Conservation (phyloP, 1,140 invertebrate genomes). For the Calycopis cecrops region DNA sequence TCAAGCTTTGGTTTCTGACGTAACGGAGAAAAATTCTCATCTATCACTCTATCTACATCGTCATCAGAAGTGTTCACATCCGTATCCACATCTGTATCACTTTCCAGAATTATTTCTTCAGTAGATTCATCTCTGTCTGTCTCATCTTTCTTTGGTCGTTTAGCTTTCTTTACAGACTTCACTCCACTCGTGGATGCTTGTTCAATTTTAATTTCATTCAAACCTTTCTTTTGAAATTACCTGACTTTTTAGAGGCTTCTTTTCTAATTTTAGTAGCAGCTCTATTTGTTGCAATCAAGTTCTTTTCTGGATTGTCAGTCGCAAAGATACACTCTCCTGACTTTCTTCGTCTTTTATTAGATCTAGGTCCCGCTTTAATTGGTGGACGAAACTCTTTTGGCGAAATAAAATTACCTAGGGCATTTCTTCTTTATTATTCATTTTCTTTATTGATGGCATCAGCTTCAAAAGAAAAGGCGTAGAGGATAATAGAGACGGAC, state of each 20-base stretch:
- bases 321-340: constrained; percentile 3
- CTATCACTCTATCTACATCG: neutral
- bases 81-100: neutral
- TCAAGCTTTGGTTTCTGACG: neutral
- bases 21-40: neutral
- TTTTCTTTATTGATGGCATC: too few relatives aligned
- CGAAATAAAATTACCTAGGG: neutral
- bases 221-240: neutral
- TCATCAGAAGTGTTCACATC: too few relatives aligned
- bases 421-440: neutral
- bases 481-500: too few relatives aligned
- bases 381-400: constrained; percentile 2
- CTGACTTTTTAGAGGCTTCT: too few relatives aligned
- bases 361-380: neutral
- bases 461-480: too few relatives aligned
- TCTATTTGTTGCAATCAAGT: constrained; percentile 2
- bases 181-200: neutral
- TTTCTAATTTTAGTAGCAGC: neutral
- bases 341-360: constrained; percentile 9
- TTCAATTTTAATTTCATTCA: neutral
- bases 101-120: neutral
- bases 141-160: neutral
- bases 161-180: neutral
- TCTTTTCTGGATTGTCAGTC: constrained; percentile 16
- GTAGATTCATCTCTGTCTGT: neutral